Base-by-base conservation (phyloP, 2,797 vertebrate genomes). In the Pangasius sanitwongsei region DNA sequence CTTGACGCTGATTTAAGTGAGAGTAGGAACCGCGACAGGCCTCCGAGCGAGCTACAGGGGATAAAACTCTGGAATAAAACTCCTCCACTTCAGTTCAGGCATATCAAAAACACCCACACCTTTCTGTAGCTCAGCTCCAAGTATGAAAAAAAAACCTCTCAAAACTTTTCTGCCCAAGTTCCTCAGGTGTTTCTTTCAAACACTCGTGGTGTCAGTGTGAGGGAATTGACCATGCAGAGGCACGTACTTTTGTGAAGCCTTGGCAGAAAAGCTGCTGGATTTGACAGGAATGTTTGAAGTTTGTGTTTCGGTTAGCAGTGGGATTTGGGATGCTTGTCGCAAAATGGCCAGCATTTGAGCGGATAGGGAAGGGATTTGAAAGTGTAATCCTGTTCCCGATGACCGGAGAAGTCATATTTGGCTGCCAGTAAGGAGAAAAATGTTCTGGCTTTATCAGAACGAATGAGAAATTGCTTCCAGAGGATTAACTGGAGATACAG, bases 221-320 rank as follows among this genome's bases (percentile, higher is more conserved):
- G 61, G 82, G 83, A 85, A 85, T 48, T 75, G 85, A 63, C 89
- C 75, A 70, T 75, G 77, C 85, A 65, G 65, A 87, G 85, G 63
- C 75, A 28, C 61, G 81, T 89, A 70, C 4, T 50, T 85, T 50
- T 83, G 37, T 81, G 84, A 83, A 72, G 83, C 85, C 72, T 88
- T 63, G 25, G 87, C 57, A 31, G 69, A 65, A 89, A 86, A 87
- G 89, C 88, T 87, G 31, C 65, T 80, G 87, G 77, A 89, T 90
- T 89, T 92, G 88, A 86, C 69, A 74, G 70, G 83, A 88, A 88
- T 87, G 89, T 92, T 90, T 92, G 87, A 92, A 89, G 91, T 87
- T 89, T 85, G 81, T 55, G 67, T 72, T 80, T 72, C 72, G 65
- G 78, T 82, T 88, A 75, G 75, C 83, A 61, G 28, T 41, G 83